Evolutionary conservation across 2,113 vertebrate genomes (phyloP).

Genomic region (Myotis brandtii): DNA sequence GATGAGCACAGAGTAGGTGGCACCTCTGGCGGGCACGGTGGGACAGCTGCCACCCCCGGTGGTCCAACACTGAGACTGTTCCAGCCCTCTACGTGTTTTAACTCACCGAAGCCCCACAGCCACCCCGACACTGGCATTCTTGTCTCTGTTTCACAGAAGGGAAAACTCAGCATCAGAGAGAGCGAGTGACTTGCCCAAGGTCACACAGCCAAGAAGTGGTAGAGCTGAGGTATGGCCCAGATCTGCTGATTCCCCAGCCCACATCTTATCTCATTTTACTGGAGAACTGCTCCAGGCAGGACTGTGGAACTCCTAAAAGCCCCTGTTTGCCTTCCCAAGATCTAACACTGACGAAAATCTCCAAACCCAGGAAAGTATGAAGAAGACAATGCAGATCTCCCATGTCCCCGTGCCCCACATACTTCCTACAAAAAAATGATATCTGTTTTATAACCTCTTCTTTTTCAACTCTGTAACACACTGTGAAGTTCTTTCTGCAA

Average conservation of each 20-base stretch:
- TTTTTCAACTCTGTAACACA: conserved; percentile 3
- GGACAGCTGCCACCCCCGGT: background rate
- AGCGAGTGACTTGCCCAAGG: background rate
- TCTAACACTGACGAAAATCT: background rate
- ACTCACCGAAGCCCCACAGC: background rate
- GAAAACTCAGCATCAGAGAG: conserved; percentile 7
- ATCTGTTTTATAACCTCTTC: conserved; percentile 66
- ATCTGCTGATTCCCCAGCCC: background rate
- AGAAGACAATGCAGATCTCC: background rate
- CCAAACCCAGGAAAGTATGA: background rate
- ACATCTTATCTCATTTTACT: background rate
- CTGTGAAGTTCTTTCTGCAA: conserved; percentile 53
- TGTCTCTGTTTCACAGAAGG: background rate
- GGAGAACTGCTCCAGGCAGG: background rate
- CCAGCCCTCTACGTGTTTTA: background rate
- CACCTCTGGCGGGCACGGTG: background rate
- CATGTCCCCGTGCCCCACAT: background rate
- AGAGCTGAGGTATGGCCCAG: background rate
- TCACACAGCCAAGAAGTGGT: background rate
- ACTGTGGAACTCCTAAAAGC: background rate
- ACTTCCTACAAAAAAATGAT: conserved; percentile 42
- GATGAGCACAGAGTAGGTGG: background rate
- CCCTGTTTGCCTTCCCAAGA: background rate
- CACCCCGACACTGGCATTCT: background rate
- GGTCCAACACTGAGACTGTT: background rate